These are phyloP conservation scores for Bombylius discolor DNA, from an alignment of 2,888 invertebrate genomes.

Conservation along the genomic window DNA sequence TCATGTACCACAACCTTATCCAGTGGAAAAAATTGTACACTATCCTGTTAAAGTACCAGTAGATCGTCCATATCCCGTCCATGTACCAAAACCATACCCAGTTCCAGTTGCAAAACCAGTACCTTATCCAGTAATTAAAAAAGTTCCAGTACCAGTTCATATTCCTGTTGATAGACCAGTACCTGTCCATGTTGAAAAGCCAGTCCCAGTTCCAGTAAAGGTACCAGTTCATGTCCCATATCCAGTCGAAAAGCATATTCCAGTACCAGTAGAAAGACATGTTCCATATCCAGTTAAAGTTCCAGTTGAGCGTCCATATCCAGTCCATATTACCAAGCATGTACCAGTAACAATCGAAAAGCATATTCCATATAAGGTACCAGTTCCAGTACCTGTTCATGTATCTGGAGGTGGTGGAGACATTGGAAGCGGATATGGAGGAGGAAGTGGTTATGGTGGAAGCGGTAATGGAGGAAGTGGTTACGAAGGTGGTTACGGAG, in stretches of 20 bases:
- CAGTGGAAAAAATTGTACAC: conserved; percentile 55
- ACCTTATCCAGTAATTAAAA: conserved; percentile 48
- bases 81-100: conserved; percentile 43
- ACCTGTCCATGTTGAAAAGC: conserved; percentile 44
- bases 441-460: neutral
- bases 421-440: conserved; percentile 3
- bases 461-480: conserved; percentile 11
- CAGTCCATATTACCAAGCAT: conserved; percentile 46
- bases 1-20: conserved; percentile 55
- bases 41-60: conserved; percentile 56
- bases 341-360: conserved; percentile 53
- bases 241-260: conserved; percentile 45
- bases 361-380: conserved; percentile 51
- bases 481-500: conserved; percentile 9
- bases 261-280: conserved; percentile 54
- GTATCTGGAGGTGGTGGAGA: conserved; percentile 18
- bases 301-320: conserved; percentile 47
- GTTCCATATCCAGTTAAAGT: conserved; percentile 49
- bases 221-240: conserved; percentile 59
- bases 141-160: conserved; percentile 46
- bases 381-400: conserved; percentile 25
- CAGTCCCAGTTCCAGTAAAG: conserved; percentile 52
- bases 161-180: conserved; percentile 40
- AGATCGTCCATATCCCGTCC: conserved; percentile 53
- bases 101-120: conserved; percentile 43